phyloP scores from a whole-genome alignment of 1,140 invertebrate genomes.

The Ruditapes philippinarum region DNA sequence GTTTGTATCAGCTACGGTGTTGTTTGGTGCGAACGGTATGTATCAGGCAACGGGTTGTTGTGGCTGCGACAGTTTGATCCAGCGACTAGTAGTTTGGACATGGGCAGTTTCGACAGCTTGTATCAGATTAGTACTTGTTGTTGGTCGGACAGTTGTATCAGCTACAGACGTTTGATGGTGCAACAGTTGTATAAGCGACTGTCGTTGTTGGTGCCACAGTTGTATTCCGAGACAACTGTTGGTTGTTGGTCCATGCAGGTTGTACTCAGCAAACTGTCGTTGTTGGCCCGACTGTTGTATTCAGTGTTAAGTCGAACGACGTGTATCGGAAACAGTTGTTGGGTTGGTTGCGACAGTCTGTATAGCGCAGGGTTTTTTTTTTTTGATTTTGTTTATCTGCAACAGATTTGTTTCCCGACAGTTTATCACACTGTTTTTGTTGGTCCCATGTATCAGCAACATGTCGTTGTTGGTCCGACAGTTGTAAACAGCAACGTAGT shows the following conservation, averaged over 20 bases:
- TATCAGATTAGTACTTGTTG: too few species aligned
- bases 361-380: too few species aligned
- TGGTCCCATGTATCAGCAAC: background rate
- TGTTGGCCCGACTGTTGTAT: background rate
- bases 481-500: constrained; percentile 12
- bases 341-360: too few species aligned
- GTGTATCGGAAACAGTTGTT: background rate
- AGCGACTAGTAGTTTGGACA: too few species aligned
- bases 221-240: too few species aligned
- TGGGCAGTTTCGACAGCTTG: too few species aligned
- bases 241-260: too few species aligned
- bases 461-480: constrained; percentile 6
- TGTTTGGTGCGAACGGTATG: background rate
- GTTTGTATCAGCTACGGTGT: background rate
- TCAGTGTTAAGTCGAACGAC: background rate
- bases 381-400: too few species aligned
- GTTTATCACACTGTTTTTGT: background rate
- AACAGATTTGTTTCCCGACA: background rate
- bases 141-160: background rate
- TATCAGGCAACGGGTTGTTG: background rate
- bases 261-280: background rate
- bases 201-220: background rate
- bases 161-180: background rate
- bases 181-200: background rate
- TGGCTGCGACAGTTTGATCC: background rate